A percentile compares a stretch with the other conserved stretches of the same genome.
These are phyloP conservation scores for Jacana jacana DNA, from an alignment of 2,113 vertebrate genomes.

Conservation along the genomic window DNA sequence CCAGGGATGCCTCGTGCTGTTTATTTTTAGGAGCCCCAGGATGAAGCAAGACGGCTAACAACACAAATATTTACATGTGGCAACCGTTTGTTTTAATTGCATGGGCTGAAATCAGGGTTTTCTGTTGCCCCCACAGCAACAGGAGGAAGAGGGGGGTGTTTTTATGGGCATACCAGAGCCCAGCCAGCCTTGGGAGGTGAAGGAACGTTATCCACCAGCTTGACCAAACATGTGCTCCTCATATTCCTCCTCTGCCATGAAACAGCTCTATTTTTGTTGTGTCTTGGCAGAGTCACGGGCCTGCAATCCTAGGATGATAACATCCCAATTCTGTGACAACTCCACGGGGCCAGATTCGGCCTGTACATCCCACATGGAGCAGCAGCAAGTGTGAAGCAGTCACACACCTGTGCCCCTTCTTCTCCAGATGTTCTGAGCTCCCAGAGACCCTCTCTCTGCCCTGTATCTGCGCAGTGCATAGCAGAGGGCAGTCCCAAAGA, in stretches of 20 bases:
- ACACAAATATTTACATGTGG: constrained; percentile 41
- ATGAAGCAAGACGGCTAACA: background rate
- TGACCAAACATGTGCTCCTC: constrained; percentile 45
- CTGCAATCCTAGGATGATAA: background rate
- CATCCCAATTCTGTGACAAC: background rate
- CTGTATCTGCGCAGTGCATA: background rate
- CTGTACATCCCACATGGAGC: background rate
- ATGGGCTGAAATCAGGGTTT: constrained; percentile 15
- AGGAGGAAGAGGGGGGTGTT: background rate
- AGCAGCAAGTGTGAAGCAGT: background rate
- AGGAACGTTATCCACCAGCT: background rate
- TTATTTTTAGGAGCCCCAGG: background rate
- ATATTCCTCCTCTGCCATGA: constrained; percentile 23
- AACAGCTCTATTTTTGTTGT: constrained; percentile 15
- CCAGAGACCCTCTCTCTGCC: background rate
- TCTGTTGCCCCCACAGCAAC: background rate
- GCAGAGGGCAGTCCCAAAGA: background rate
- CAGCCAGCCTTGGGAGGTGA: constrained; percentile 37
- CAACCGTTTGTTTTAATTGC: constrained; percentile 26
- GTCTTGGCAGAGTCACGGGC: background rate
- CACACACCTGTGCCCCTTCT: background rate
- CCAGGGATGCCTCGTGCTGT: background rate
- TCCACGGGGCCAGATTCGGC: accelerated
- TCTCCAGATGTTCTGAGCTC: background rate
- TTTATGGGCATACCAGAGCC: constrained; percentile 32